Conservation (phyloP, 2,888 invertebrate species). For the Lasioglossum figueresi region DNA sequence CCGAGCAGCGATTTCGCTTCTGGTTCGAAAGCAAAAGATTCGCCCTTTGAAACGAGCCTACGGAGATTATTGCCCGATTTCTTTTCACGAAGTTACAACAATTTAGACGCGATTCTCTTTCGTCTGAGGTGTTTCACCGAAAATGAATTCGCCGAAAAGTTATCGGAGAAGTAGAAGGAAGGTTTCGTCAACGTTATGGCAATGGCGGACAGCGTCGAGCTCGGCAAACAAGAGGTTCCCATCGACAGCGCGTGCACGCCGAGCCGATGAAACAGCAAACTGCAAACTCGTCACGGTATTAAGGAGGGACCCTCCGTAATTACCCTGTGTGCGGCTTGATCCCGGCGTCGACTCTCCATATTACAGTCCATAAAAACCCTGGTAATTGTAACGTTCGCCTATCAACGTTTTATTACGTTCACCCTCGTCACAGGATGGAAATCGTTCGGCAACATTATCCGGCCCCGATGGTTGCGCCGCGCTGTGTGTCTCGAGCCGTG, state of each 20-base stretch:
- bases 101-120: neutral
- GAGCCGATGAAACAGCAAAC: conserved; percentile 23
- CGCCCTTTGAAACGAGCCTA: neutral
- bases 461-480: neutral
- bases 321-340: conserved; percentile 17
- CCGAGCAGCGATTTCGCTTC: neutral
- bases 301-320: conserved; percentile 17
- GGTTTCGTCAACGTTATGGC: neutral
- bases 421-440: conserved; percentile 45
- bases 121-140: neutral
- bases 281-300: conserved; percentile 18
- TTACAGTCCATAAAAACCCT: conserved; percentile 3
- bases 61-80: neutral
- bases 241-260: conserved; percentile 28
- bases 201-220: neutral
- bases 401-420: conserved; percentile 46
- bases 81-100: neutral
- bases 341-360: conserved; percentile 8
- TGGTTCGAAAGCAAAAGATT: neutral
- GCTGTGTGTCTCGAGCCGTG: conserved; percentile 1
- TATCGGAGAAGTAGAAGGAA: neutral
- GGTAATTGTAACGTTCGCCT: conserved; percentile 52
- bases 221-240: conserved; percentile 26
- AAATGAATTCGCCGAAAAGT: neutral
- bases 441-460: conserved; percentile 40